Conservation (phyloP, 2,797 vertebrate genomes). For the Pteropus rufus region DNA sequence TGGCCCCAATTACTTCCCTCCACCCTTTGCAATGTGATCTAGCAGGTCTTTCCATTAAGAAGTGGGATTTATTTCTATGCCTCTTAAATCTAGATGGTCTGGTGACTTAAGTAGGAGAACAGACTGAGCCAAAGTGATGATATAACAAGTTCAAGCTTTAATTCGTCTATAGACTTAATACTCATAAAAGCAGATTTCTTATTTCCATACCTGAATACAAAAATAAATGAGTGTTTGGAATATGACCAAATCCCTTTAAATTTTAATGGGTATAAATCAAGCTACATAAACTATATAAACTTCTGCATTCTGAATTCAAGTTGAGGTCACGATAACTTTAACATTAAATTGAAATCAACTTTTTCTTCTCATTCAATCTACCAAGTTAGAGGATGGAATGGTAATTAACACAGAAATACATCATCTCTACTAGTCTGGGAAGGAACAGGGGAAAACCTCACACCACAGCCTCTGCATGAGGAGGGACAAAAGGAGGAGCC, state of each 20-base stretch:
- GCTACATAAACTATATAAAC: conserved; percentile 63
- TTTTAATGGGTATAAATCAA: conserved; percentile 71
- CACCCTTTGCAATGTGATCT: not conserved
- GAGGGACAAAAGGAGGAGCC: not conserved
- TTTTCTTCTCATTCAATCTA: not conserved
- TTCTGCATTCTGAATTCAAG: conserved; percentile 72
- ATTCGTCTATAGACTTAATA: conserved; percentile 74
- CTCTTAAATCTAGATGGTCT: not conserved
- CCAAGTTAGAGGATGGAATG: not conserved
- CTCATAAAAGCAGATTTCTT: conserved; percentile 67
- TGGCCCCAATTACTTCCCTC: not conserved
- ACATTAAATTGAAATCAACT: conserved; percentile 62
- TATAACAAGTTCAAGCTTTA: conserved; percentile 71
- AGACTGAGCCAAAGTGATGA: not conserved
- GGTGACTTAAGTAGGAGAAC: fast-evolving
- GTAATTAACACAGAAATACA: not conserved
- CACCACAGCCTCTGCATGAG: not conserved
- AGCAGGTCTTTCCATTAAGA: not conserved
- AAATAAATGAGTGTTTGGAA: conserved; percentile 75
- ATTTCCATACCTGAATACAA: conserved; percentile 66
- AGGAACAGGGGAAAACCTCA: not conserved
- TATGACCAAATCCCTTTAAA: conserved; percentile 71
- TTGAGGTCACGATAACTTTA: not conserved
- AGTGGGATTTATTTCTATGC: not conserved
- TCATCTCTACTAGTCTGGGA: not conserved